These are phyloP conservation scores for Pocillopora damicornis DNA, from an alignment of 64 coral and sea anemone genomes.

Conservation along the genomic window DNA sequence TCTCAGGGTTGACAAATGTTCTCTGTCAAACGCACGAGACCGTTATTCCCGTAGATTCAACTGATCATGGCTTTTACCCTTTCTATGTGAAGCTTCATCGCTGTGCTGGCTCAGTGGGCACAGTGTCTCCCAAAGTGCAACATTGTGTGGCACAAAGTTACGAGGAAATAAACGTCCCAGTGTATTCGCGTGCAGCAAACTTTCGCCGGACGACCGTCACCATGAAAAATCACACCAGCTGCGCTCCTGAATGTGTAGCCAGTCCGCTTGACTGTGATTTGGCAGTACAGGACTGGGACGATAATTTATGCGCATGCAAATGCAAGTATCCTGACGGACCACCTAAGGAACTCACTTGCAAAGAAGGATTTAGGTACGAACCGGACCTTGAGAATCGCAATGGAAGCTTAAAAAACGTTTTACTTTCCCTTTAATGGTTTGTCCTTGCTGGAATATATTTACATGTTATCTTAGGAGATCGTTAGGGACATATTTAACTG, in stretches of 20 bases:
- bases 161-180: slow-evolving; percentile 3
- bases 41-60: neutral
- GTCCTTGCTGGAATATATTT: no score
- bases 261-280: neutral
- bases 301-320: slow-evolving; percentile 3
- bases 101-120: slow-evolving; percentile 11
- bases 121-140: slow-evolving; percentile 27
- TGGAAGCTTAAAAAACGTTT: neutral
- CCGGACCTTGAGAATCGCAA: neutral
- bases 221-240: slow-evolving; percentile 46
- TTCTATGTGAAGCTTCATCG: slow-evolving; percentile 61
- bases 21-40: neutral
- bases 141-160: neutral
- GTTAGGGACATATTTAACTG: no score
- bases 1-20: neutral
- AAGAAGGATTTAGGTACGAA: slow-evolving; percentile 31
- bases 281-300: slow-evolving; percentile 24
- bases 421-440: neutral
- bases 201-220: neutral
- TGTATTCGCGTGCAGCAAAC: neutral
- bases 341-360: slow-evolving; percentile 36
- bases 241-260: slow-evolving; percentile 10
- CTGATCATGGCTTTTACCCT: slow-evolving; percentile 23
- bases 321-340: slow-evolving; percentile 32
- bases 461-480: no score